Conservation (phyloP, 2,888 invertebrate genomes). For the Serrognathus titanus region DNA sequence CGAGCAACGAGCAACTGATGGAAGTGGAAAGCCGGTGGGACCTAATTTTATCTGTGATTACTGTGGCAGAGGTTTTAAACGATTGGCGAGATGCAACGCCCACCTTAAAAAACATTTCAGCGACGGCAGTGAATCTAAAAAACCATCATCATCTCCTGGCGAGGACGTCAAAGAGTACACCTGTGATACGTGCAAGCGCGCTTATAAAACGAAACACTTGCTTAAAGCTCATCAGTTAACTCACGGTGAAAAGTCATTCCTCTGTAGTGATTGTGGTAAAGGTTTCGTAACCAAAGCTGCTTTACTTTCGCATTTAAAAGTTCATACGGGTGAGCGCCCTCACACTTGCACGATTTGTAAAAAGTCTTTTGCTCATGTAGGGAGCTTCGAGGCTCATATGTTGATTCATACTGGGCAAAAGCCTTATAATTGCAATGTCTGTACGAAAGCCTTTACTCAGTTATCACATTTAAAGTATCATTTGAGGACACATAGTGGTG, state of each 20-base stretch:
- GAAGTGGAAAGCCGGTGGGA: not conserved
- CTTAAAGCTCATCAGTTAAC: slow-evolving; percentile 18
- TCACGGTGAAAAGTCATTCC: slow-evolving; percentile 17
- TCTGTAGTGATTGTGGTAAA: slow-evolving; percentile 23
- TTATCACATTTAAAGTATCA: slow-evolving; percentile 20
- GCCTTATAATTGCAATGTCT: slow-evolving; percentile 27
- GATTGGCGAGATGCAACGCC: slow-evolving; percentile 12
- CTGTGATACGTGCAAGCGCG: slow-evolving; percentile 18
- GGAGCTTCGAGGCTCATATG: slow-evolving; percentile 37
- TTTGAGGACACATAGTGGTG: slow-evolving; percentile 21
- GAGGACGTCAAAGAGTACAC: not conserved
- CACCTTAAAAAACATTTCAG: slow-evolving; percentile 11
- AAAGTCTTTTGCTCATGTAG: slow-evolving; percentile 36
- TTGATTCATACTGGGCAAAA: slow-evolving; percentile 38
- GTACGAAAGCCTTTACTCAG: slow-evolving; percentile 20
- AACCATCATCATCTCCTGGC: not conserved
- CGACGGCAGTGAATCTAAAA: not conserved
- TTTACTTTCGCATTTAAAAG: slow-evolving; percentile 19
- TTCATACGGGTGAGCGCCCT: slow-evolving; percentile 38
- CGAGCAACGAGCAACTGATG: not conserved
- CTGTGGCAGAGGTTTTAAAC: slow-evolving; percentile 21
- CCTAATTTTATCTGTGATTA: slow-evolving; percentile 12
- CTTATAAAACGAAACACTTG: slow-evolving; percentile 19
- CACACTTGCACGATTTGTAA: slow-evolving; percentile 36
- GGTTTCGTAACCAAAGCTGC: slow-evolving; percentile 15